Conservation (phyloP, 2,113 vertebrate genomes). For the Emydocephalus ijimae region DNA sequence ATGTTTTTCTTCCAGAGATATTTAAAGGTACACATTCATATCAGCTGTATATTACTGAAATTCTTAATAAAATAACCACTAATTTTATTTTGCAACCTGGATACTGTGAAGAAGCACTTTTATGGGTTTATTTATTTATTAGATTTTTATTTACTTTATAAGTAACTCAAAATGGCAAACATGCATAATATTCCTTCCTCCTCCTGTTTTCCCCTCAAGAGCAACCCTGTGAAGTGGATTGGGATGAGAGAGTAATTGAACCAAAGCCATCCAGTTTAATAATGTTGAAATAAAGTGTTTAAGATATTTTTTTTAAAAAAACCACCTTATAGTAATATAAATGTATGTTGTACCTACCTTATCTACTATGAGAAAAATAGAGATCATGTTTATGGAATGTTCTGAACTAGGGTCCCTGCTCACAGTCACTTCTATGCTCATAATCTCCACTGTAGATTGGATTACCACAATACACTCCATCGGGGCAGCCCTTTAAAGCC, state of each 20-base stretch:
- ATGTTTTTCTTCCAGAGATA: neutral
- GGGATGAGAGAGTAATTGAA: neutral
- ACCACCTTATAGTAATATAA: neutral
- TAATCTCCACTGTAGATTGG: neutral
- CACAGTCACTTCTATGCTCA: neutral
- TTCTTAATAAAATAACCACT: neutral
- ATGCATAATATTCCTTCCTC: neutral
- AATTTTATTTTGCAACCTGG: neutral
- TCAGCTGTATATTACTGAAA: neutral
- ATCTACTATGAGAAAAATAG: neutral
- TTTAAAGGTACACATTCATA: neutral
- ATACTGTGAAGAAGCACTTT: neutral
- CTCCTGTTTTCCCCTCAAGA: neutral
- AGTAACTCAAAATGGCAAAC: neutral
- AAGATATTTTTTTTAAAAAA: neutral
- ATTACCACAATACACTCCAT: neutral
- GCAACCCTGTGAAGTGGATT: neutral
- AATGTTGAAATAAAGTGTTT: neutral
- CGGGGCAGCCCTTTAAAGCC: neutral
- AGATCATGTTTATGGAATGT: neutral
- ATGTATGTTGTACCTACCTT: neutral
- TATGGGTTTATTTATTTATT: neutral
- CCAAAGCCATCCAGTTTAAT: neutral
- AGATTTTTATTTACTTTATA: neutral
- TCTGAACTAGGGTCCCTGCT: neutral